Evolutionary conservation across 2,888 invertebrate species (phyloP).

Genomic region (Odontothrips loti): DNA sequence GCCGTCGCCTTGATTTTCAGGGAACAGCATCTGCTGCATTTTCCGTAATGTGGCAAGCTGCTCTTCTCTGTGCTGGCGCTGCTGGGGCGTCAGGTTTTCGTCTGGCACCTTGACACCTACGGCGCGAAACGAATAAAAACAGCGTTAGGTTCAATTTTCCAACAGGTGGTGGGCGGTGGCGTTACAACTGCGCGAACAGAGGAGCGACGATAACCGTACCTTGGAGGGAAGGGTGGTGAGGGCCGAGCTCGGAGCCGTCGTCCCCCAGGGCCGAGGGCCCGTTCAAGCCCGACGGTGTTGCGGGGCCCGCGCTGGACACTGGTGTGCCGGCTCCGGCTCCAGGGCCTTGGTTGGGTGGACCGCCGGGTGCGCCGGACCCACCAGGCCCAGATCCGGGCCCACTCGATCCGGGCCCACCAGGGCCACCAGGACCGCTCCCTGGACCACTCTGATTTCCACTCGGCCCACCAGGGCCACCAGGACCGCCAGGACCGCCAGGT

Average conservation of each 20-base stretch:
- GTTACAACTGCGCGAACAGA: no score
- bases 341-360: not conserved
- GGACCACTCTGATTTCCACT: not conserved
- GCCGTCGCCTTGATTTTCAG: constrained; percentile 57
- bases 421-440: not conserved
- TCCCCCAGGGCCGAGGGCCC: not conserved
- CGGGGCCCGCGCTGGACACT: constrained; percentile 51
- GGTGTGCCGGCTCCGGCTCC: constrained; percentile 43
- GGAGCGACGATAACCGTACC: constrained; percentile 42
- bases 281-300: not conserved
- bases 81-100: constrained; percentile 94
- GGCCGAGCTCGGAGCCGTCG: constrained; percentile 35
- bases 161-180: not conserved
- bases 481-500: not conserved
- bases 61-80: constrained; percentile 88
- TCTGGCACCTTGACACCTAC: constrained; percentile 84
- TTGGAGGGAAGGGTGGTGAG: constrained; percentile 57
- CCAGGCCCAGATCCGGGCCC: not conserved
- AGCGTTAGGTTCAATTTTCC: not conserved
- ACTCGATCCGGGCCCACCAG: not conserved
- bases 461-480: not conserved
- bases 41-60: constrained; percentile 85
- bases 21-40: constrained; percentile 90
- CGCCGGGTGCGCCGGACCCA: not conserved
- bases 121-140: no score